Base-by-base conservation (phyloP, 2,113 vertebrate species). In the Rhineura floridana region DNA sequence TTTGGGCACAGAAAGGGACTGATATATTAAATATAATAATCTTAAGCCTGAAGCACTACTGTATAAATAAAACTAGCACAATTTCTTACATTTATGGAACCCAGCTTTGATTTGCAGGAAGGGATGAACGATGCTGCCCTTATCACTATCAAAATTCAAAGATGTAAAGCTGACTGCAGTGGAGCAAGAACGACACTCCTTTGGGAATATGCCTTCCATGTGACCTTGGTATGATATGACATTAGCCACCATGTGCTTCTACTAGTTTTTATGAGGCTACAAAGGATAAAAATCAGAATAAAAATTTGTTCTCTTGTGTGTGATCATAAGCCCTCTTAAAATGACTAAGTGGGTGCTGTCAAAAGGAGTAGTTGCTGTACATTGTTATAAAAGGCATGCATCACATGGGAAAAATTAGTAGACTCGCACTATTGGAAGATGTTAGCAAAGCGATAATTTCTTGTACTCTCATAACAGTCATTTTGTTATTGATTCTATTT, bases 401-500 rank as follows among this genome's bases (percentile, higher is more conserved):
- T 84, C 55, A 55, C 44, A 83, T 0, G 81, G 44, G 87, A 63
- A 81, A 72, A 77, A 63, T 3, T 23, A 0, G 0, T 80, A 87
- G 86, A 80, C 21, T 23, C 17, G 0, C 89, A 77, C 52, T 86
- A 39, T 75, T 84, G 76, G 55, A 90, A 88, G 82, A 81, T 90
- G 90, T 85, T 93, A 90, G 81, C 62, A 82, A 39, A 65, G 72
- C 55, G 79, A 1, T 92, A 70, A 84, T 80, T 50, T 81, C 50
- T n/a, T 75, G n/a, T 90, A 88, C 50, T 91, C 55, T 85, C 2
- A 0, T 76, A 90, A 84, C 78, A 80, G 33, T 72, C 62, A 2
- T 3, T 87, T 91, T 84, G 90, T 81, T 91, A 89, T 88, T 88
- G 84, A 79, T 80, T 90, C 46, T 91, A 70, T 94, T 95, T 92